These are phyloP conservation scores for Ailuropoda melanoleuca DNA, from an alignment of 2,113 vertebrate species.

Conservation along the genomic window DNA sequence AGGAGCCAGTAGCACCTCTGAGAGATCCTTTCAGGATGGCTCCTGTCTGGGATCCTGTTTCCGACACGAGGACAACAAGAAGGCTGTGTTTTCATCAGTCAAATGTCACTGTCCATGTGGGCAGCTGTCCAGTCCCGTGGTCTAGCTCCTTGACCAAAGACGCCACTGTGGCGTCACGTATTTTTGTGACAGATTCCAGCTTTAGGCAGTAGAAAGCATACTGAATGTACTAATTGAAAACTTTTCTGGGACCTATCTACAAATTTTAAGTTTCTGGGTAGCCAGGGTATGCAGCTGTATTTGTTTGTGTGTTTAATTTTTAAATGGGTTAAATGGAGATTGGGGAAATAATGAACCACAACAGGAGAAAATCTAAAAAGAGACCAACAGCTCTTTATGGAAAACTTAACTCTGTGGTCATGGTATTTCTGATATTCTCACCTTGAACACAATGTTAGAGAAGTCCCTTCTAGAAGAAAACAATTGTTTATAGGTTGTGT, in stretches of 20 bases:
- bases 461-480: not conserved
- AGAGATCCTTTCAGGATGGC: not conserved
- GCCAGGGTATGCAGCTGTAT: not conserved
- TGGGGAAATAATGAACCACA: not conserved
- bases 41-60: not conserved
- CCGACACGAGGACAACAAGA: not conserved
- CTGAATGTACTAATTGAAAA: not conserved
- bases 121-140: not conserved
- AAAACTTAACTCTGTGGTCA: slow-evolving; percentile 12
- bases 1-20: not conserved
- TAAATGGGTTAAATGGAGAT: not conserved
- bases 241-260: not conserved
- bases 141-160: not conserved
- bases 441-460: not conserved
- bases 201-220: not conserved
- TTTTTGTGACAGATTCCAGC: not conserved
- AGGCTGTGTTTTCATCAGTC: not conserved
- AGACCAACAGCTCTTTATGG: not conserved
- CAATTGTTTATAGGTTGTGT: not conserved
- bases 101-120: not conserved
- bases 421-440: not conserved
- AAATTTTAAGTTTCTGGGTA: not conserved
- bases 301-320: not conserved
- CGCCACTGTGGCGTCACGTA: not conserved
- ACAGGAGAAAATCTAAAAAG: not conserved